Evolutionary conservation across 2,113 vertebrate genomes (phyloP).

Genomic region (Daphoenositta chrysoptera): DNA sequence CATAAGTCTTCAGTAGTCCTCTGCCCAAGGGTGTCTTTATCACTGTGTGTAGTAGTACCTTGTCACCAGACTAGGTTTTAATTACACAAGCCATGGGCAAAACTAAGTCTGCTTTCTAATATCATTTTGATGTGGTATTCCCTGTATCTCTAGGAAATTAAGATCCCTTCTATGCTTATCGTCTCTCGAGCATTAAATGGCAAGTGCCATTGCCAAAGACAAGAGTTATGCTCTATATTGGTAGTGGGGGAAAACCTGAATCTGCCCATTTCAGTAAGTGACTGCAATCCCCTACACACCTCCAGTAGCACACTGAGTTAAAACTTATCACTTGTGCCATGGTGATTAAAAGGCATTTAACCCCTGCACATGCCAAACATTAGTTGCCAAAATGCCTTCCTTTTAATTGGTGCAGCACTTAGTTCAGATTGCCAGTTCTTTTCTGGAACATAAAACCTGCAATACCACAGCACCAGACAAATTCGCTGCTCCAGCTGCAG

Average conservation of each 20-base stretch:
- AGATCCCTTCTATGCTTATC: neutral
- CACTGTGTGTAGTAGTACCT: neutral
- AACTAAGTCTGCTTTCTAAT: conserved; percentile 28
- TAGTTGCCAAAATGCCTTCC: neutral
- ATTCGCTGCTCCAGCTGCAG: conserved; percentile 47
- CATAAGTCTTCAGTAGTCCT: neutral
- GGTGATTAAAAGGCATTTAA: conserved; percentile 5
- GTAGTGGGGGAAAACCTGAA: neutral
- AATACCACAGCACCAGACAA: neutral
- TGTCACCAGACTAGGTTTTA: conserved; percentile 39
- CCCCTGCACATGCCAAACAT: neutral
- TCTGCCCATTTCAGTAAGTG: neutral
- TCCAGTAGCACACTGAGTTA: neutral
- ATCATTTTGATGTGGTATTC: conserved; percentile 23
- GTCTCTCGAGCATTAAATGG: neutral
- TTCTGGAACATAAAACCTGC: conserved; percentile 23
- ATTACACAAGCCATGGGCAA: conserved; percentile 43
- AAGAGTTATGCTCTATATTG: neutral
- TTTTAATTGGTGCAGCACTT: conserved; percentile 51
- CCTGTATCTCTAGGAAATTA: conserved; percentile 2
- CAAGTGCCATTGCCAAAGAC: neutral
- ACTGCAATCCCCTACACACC: neutral
- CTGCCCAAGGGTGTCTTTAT: conserved; percentile 23
- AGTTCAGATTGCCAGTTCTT: conserved; percentile 16
- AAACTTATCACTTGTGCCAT: neutral